phyloP scores from a whole-genome alignment of 2,888 invertebrate species.

The Idaea aversata region DNA sequence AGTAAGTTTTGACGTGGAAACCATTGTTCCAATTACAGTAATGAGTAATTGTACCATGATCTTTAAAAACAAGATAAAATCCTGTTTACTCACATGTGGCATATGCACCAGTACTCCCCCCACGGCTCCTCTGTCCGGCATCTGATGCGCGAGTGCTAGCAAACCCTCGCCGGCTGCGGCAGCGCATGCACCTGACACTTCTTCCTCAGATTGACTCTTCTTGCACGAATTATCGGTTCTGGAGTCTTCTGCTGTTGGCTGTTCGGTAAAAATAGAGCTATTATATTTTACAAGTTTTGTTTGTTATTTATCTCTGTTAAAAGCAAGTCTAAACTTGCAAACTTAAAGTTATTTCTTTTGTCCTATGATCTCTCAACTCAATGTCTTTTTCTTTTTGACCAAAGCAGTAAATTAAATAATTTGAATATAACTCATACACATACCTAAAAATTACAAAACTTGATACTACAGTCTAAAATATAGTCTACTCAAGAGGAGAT shows the following conservation, averaged over 20 bases:
- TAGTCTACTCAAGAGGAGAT: too few relatives aligned
- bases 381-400: too few relatives aligned
- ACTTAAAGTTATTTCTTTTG: too few relatives aligned
- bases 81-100: conserved; percentile 88
- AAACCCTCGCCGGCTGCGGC: conserved; percentile 50
- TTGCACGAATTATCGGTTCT: conserved; percentile 67
- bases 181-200: conserved; percentile 50
- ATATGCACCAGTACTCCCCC: conserved; percentile 94
- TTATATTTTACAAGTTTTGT: neutral
- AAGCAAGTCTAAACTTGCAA: too few relatives aligned
- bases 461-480: too few relatives aligned
- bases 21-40: too few relatives aligned
- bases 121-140: conserved; percentile 86
- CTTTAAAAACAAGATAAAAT: conserved; percentile 14
- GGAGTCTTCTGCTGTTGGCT: conserved; percentile 55
- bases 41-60: neutral
- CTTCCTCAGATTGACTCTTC: conserved; percentile 87
- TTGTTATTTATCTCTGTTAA: too few relatives aligned
- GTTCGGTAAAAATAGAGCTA: neutral
- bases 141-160: conserved; percentile 60
- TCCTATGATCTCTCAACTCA: too few relatives aligned
- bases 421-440: too few relatives aligned
- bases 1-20: too few relatives aligned
- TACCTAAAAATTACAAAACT: too few relatives aligned
- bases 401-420: too few relatives aligned